phyloP scores from a whole-genome alignment of 2,797 vertebrate species.

The Hyperoplus immaculatus region DNA sequence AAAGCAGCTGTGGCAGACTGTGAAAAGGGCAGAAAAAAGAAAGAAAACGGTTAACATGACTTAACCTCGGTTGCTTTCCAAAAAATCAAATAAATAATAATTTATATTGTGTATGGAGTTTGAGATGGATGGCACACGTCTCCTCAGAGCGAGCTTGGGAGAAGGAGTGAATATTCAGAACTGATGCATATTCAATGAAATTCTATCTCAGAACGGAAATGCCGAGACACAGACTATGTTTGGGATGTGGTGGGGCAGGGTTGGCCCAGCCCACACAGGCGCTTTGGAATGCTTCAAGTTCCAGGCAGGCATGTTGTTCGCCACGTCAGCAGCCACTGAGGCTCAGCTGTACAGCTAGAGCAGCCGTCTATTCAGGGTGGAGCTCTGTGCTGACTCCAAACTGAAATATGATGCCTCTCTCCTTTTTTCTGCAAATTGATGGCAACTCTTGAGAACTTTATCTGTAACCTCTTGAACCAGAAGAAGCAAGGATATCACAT shows the following conservation, averaged over 20 bases:
- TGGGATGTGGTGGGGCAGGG: conserved; percentile 13
- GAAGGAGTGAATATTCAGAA: not conserved
- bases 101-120: not conserved
- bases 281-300: conserved; percentile 30
- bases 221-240: conserved; percentile 1
- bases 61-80: not conserved
- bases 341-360: conserved; percentile 37
- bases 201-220: conserved; percentile 10
- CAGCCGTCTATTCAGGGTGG: conserved; percentile 30
- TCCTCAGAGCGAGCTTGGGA: not conserved
- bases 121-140: not conserved
- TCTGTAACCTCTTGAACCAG: not conserved
- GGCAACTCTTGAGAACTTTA: not conserved
- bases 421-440: conserved; percentile 17
- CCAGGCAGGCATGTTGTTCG: conserved; percentile 63
- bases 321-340: conserved; percentile 75
- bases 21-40: conserved; percentile 31
- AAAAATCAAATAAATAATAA: not conserved
- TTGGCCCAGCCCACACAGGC: conserved; percentile 51
- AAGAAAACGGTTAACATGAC: not conserved
- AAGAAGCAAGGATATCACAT: not conserved
- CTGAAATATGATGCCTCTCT: conserved; percentile 55
- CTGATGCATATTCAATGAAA: not conserved
- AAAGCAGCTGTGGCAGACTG: conserved; percentile 71
- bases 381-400: conserved; percentile 20